Evolutionary conservation across 2,113 vertebrate species (phyloP).

Genomic region (Asarcornis scutulata): DNA sequence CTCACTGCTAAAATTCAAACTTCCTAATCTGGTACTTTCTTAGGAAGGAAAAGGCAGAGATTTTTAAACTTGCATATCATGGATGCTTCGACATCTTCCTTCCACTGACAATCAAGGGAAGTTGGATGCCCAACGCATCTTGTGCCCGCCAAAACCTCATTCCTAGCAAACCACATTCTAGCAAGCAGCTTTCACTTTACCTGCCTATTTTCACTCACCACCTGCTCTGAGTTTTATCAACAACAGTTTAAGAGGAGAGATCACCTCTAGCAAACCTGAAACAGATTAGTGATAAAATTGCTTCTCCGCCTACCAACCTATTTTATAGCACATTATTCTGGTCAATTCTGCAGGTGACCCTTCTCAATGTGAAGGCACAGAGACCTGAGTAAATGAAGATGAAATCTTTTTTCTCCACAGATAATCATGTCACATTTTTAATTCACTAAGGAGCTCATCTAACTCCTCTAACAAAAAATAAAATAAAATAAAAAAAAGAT

Average conservation of each 20-base stretch:
- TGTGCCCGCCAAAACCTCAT: background rate
- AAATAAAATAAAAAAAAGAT: background rate
- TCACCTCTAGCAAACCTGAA: slow-evolving; percentile 13
- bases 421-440: background rate
- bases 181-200: background rate
- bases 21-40: background rate
- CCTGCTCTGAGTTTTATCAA: background rate
- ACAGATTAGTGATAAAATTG: slow-evolving; percentile 21
- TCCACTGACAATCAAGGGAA: background rate
- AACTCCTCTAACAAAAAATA: background rate
- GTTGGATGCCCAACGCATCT: background rate
- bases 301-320: slow-evolving; percentile 3
- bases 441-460: background rate
- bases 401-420: background rate
- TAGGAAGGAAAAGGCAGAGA: background rate
- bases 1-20: slow-evolving; percentile 22
- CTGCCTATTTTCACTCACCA: background rate
- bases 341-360: slow-evolving; percentile 27
- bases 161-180: background rate
- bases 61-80: background rate
- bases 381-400: background rate
- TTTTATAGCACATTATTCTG: slow-evolving; percentile 36
- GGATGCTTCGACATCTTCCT: background rate
- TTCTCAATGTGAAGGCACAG: background rate
- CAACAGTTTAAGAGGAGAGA: background rate